Conservation (phyloP, 2,113 vertebrate species). For the Phalacrocorax carbo region DNA sequence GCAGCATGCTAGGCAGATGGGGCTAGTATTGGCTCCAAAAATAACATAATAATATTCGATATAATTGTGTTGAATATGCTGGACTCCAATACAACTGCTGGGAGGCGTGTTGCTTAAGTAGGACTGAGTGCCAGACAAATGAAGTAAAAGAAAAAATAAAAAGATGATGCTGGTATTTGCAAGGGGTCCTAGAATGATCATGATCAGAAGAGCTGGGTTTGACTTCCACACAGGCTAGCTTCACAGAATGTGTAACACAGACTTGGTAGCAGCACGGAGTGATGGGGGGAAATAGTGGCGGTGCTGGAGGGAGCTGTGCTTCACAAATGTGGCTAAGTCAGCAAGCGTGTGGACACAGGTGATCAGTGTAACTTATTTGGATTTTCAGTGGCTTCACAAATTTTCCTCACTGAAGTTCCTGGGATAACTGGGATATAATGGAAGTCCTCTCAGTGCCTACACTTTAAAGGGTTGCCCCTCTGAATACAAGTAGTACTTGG, state of each 20-base stretch:
- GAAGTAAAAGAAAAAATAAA: neutral
- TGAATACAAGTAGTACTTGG: neutral
- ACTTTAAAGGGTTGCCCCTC: neutral
- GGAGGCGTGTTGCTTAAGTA: neutral
- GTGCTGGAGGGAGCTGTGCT: neutral
- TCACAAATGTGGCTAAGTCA: neutral
- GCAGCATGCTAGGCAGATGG: neutral
- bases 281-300: neutral
- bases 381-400: neutral
- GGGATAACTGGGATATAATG: neutral
- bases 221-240: neutral
- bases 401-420: neutral
- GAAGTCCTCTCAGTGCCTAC: neutral
- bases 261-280: neutral
- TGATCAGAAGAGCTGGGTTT: neutral
- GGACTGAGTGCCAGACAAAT: neutral
- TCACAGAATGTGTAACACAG: neutral
- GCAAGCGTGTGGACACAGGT: rapidly evolving
- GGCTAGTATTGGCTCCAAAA: neutral
- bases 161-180: neutral
- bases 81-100: neutral
- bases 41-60: neutral
- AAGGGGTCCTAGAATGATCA: neutral
- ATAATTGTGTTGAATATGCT: neutral
- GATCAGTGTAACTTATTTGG: neutral